Percentiles rank a stretch among this genome's conserved stretches.
Evolutionary conservation across 2,797 vertebrate species (phyloP).

Genomic region (Typhlichthys eigenmanni): DNA sequence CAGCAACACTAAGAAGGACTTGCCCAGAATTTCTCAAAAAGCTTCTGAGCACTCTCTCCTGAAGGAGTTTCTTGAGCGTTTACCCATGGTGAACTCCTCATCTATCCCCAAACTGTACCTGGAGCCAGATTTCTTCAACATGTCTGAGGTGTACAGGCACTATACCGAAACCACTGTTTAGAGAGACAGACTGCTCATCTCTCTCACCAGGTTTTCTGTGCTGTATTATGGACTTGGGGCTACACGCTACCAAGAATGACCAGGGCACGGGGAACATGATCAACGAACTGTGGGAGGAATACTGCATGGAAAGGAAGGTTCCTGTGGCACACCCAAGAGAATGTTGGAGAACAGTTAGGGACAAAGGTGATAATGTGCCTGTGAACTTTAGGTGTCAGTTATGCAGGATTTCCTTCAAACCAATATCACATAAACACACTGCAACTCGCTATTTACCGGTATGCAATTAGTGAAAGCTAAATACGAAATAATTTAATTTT

Average conservation of each 20-base stretch:
- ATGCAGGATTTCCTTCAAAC: background rate
- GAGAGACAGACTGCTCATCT: conserved; percentile 26
- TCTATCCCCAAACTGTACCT: conserved; percentile 38
- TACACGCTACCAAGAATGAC: conserved; percentile 39
- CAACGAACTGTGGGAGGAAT: conserved; percentile 52
- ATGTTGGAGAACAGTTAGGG: conserved; percentile 6
- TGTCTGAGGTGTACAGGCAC: conserved; percentile 51
- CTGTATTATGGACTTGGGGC: conserved; percentile 45
- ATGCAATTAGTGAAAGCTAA: background rate
- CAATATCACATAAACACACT: background rate
- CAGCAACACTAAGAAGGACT: conserved; percentile 32
- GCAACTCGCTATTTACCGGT: background rate
- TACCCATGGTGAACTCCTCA: conserved; percentile 41
- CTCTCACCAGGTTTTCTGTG: conserved; percentile 54
- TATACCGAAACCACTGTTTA: conserved; percentile 44
- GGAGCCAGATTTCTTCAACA: conserved; percentile 52
- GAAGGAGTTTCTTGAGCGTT: conserved; percentile 39
- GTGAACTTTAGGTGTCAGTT: background rate
- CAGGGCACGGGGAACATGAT: conserved; percentile 35
- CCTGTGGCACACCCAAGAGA: too few species aligned
- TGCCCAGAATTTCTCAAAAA: conserved; percentile 45
- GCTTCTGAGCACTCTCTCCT: conserved; percentile 39
- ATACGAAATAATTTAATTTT: background rate
- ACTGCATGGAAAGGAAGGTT: conserved; percentile 31
- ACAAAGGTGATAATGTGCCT: background rate